These are phyloP conservation scores for Furcula furcula DNA, from an alignment of 2,888 invertebrate species.

Conservation along the genomic window DNA sequence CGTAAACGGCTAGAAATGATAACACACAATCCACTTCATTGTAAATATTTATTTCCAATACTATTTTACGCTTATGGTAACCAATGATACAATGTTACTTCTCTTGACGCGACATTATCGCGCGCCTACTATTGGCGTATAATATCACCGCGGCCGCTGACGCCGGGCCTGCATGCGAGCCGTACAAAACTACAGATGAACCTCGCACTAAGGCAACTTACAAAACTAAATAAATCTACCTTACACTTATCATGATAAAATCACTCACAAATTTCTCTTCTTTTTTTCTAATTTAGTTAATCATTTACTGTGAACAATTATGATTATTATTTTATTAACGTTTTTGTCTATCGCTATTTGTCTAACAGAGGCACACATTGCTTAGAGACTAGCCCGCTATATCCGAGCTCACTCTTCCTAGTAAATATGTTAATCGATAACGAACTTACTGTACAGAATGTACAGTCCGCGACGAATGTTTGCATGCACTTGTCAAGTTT, in stretches of 20 bases:
- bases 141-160: conserved; percentile 68
- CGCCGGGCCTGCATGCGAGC: conserved; percentile 55
- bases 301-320: conserved; percentile 34
- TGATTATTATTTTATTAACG: conserved; percentile 43
- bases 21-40: conserved; percentile 46
- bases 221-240: conserved; percentile 62
- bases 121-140: conserved; percentile 67
- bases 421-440: conserved; percentile 48
- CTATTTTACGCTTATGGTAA: conserved; percentile 79
- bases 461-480: conserved; percentile 36
- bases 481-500: conserved; percentile 31
- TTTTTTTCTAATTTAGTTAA: conserved; percentile 28
- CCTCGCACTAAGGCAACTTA: conserved; percentile 64
- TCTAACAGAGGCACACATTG: conserved; percentile 79
- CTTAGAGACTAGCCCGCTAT: conserved; percentile 61
- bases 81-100: conserved; percentile 77
- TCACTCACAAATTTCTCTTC: conserved; percentile 33
- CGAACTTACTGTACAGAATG: conserved; percentile 38
- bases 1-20: too few relatives aligned
- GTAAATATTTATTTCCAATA: conserved; percentile 82
- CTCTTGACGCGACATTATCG: conserved; percentile 47
- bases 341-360: conserved; percentile 48
- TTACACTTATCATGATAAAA: conserved; percentile 27
- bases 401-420: conserved; percentile 39
- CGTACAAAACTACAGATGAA: conserved; percentile 40